Evolutionary conservation across 2,888 invertebrate genomes (phyloP).

Genomic region (Listrodromus nycthemerus): DNA sequence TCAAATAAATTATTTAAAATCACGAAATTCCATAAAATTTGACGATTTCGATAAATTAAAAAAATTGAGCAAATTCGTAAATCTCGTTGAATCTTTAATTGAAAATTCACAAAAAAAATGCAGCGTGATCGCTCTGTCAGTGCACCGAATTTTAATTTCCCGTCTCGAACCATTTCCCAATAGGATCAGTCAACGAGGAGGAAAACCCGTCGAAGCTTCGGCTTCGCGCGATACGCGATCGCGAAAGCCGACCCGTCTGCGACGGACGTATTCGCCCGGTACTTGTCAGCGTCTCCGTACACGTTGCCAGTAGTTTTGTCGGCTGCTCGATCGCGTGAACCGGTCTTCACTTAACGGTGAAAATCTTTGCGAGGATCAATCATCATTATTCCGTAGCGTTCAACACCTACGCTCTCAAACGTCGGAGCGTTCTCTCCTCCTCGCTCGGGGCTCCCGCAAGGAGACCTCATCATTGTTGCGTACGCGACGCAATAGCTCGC

Average conservation of each 20-base stretch:
- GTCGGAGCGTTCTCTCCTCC: background rate
- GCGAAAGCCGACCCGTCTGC: conserved; percentile 18
- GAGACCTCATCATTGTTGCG: conserved; percentile 37
- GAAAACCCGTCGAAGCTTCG: conserved; percentile 11
- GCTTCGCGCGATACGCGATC: conserved; percentile 44
- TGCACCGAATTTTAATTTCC: too few species aligned
- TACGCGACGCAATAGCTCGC: conserved; percentile 40
- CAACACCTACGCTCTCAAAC: conserved; percentile 74
- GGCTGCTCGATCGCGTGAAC: conserved; percentile 69
- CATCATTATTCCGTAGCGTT: conserved; percentile 77
- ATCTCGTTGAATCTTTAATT: too few species aligned
- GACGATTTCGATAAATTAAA: too few species aligned
- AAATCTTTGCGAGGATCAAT: conserved; percentile 77
- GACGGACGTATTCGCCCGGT: conserved; percentile 2
- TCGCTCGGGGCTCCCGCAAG: background rate
- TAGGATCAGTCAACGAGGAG: conserved; percentile 2
- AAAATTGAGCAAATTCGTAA: too few species aligned
- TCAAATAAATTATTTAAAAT: background rate
- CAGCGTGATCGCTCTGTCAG: too few species aligned
- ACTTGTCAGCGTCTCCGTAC: background rate
- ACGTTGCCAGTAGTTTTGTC: conserved; percentile 40
- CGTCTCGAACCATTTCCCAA: too few species aligned
- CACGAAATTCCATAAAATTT: too few species aligned
- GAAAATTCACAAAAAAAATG: too few species aligned
- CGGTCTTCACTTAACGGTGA: conserved; percentile 77